Conservation (phyloP, 2,113 vertebrate genomes). For the Xiphorhynchus elegans region DNA sequence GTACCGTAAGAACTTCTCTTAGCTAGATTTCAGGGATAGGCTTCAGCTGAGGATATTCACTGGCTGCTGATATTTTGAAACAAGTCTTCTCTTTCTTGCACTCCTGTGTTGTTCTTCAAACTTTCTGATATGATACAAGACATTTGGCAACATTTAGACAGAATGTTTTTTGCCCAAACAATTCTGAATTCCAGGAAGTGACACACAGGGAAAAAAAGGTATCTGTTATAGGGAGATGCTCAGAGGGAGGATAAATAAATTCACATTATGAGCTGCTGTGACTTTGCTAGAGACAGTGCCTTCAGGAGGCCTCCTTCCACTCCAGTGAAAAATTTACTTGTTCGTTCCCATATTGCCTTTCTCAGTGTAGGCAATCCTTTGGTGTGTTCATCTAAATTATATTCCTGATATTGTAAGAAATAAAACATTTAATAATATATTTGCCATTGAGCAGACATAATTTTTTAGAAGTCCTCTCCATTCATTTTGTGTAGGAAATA, state of each 20-base stretch:
- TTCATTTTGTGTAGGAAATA: neutral
- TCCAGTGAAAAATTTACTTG: neutral
- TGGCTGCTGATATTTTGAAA: neutral
- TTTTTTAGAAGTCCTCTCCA: neutral
- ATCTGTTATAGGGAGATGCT: neutral
- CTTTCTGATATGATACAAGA: neutral
- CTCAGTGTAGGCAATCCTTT: neutral
- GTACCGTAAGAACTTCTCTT: neutral
- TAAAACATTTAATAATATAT: neutral
- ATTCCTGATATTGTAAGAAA: neutral
- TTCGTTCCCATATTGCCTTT: neutral
- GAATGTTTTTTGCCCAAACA: neutral
- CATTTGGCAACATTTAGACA: neutral
- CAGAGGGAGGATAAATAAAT: neutral
- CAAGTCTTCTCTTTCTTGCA: neutral
- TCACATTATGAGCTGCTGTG: neutral
- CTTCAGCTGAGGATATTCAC: neutral
- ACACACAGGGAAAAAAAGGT: neutral
- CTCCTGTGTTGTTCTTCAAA: neutral
- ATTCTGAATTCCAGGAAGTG: neutral
- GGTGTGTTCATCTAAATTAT: neutral
- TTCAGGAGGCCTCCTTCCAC: neutral
- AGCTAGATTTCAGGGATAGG: neutral
- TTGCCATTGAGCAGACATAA: neutral
- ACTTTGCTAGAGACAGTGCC: neutral